A percentile compares a stretch with the other conserved stretches of the same genome.
These are phyloP conservation scores for Aphis craccivora DNA, from an alignment of 1,140 invertebrate species.

Conservation along the genomic window DNA sequence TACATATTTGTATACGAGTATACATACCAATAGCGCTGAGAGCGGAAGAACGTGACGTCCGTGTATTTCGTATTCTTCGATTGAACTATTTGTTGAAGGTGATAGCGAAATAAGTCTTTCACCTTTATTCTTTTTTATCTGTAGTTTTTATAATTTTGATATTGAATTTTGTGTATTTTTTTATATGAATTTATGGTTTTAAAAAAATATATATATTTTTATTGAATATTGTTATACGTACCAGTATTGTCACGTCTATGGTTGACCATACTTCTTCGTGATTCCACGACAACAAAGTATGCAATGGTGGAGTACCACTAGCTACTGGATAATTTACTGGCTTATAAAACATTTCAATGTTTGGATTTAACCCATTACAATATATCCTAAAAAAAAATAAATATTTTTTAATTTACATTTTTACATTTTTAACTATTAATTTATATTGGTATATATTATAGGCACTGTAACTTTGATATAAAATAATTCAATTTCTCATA, in stretches of 20 bases:
- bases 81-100: conserved; percentile 23
- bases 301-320: conserved; percentile 76
- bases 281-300: conserved; percentile 75
- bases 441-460: neutral
- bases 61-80: conserved; percentile 41
- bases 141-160: neutral
- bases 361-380: conserved; percentile 67
- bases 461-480: neutral
- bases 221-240: neutral
- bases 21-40: conserved; percentile 44
- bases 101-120: conserved; percentile 17
- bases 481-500: neutral
- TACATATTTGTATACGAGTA: neutral
- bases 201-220: neutral
- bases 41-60: conserved; percentile 24
- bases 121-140: conserved; percentile 31
- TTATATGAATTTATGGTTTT: neutral
- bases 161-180: neutral
- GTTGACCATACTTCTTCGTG: conserved; percentile 66
- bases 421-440: neutral
- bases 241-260: neutral
- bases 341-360: conserved; percentile 66
- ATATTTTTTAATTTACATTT: neutral
- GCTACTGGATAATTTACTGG: conserved; percentile 68
- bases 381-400: conserved; percentile 66